Evolutionary conservation across 2,797 vertebrate genomes (phyloP), one percentile per base, ranked within the genome.

Genomic region (Neomorphus geoffroyi): DNA sequence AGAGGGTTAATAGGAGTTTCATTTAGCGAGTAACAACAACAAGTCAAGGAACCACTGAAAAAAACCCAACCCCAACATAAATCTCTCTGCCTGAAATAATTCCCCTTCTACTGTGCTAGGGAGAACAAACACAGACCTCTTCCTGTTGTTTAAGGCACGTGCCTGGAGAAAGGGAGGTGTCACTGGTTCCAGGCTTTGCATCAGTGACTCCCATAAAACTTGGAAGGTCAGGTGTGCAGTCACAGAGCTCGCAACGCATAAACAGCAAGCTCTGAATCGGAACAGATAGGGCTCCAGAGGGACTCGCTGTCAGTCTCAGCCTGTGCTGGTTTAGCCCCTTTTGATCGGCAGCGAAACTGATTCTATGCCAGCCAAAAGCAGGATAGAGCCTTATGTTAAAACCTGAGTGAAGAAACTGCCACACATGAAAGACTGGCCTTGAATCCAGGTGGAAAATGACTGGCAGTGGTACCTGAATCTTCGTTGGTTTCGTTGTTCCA

Each of bases 151-250:
- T 17, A 26, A 69, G 61, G 54, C 93, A 84, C 14, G 7, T 88
- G 91, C 83, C 77, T 50, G 91, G 51, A 62, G 74, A 37, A 71
- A 35, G 58, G 80, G 67, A 54, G 65, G 77, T 80, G 85, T 45
- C 82, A 12, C 24, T 39, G 90, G 45, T 78, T 69, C 84, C 86
- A 75, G 79, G 90, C 54, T 94, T 69, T 78, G 87, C 91, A 74
- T 50, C 87, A 80, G 27, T 67, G 90, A 83, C 41, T 69, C 82
- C 77, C 80, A 88, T 41, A 72, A 84, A 84, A 65, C 65, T 65
- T 30, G n/a, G 91, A 50, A 83, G 60, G 50, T 90, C 75, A 46
- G 87, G 33, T 53, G 69, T 74, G 94, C 75, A 48, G 18, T 33
- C 85, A n/a, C 8, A 33, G 77, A 65, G 81, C 57, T 60, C 11